A percentile compares a stretch with the other conserved stretches of the same genome.
Conservation (phyloP, 2,888 invertebrate genomes). For the Urechis unicinctus region DNA sequence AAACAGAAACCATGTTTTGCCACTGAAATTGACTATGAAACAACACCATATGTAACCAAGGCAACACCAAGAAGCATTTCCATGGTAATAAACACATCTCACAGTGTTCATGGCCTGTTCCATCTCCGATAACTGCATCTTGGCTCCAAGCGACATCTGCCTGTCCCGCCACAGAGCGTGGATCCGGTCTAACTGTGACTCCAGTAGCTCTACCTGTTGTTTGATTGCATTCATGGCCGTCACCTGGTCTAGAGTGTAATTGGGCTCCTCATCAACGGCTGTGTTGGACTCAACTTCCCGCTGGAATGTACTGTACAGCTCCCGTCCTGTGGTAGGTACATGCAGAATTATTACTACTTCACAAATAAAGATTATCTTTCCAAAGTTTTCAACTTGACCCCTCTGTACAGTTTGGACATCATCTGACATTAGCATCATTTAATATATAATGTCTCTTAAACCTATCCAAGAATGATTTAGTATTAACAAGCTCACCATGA, state of each 20-base stretch:
- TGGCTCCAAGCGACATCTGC: neutral
- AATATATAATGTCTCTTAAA: too few species aligned
- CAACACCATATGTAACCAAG: too few species aligned
- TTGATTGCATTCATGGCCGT: slow-evolving; percentile 24
- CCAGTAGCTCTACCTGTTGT: slow-evolving; percentile 35
- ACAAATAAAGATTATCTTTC: neutral
- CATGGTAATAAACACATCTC: too few species aligned
- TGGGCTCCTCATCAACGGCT: slow-evolving; percentile 20
- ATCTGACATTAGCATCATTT: too few species aligned
- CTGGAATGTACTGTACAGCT: slow-evolving; percentile 27
- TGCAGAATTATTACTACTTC: too few species aligned
- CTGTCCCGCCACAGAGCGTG: slow-evolving; percentile 30
- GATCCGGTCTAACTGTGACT: slow-evolving; percentile 36
- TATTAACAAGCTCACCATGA: slow-evolving; percentile 7
- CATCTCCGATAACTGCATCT: slow-evolving; percentile 14
- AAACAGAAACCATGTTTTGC: too few species aligned
- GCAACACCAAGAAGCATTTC: too few species aligned
- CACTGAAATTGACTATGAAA: too few species aligned
- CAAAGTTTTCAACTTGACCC: neutral
- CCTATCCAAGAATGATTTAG: too few species aligned
- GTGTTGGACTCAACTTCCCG: slow-evolving; percentile 19
- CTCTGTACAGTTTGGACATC: too few species aligned
- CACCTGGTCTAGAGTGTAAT: slow-evolving; percentile 34
- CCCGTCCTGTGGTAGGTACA: slow-evolving; percentile 32
- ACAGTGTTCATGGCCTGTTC: slow-evolving; percentile 22